Evolutionary conservation across 2,797 vertebrate species (phyloP).

Genomic region (Acanthornis magna): DNA sequence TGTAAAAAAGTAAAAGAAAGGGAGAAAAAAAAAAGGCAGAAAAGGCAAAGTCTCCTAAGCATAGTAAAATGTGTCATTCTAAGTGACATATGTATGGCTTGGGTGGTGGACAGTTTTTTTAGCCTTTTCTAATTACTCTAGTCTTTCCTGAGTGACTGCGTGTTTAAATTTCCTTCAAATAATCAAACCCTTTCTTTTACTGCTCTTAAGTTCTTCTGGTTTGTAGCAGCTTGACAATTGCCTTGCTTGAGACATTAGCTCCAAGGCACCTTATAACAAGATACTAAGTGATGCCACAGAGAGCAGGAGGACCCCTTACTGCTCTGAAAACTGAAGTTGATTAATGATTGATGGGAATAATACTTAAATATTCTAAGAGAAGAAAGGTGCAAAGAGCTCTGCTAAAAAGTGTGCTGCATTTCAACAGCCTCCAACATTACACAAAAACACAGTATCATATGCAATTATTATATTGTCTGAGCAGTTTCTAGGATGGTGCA

Average conservation of each 20-base stretch:
- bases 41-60: not conserved
- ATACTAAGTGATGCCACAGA: not conserved
- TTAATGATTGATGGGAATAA: not conserved
- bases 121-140: not conserved
- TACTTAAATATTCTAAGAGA: not conserved
- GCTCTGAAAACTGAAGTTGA: not conserved
- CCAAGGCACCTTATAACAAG: not conserved
- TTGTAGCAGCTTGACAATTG: not conserved
- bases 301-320: not conserved
- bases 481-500: not conserved
- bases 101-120: not conserved
- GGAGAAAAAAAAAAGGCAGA: not conserved
- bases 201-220: not conserved
- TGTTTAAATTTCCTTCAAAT: not conserved
- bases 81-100: not conserved
- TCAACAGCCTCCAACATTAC: not conserved
- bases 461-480: not conserved
- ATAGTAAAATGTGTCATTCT: not conserved
- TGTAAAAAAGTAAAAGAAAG: not conserved
- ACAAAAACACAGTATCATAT: not conserved
- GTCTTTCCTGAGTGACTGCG: conserved; percentile 11
- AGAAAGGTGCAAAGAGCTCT: not conserved
- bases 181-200: conserved; percentile 8
- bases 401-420: not conserved
- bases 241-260: not conserved